Evolutionary conservation across 2,113 vertebrate genomes (phyloP).

Genomic region (Brevimyrus niger): DNA sequence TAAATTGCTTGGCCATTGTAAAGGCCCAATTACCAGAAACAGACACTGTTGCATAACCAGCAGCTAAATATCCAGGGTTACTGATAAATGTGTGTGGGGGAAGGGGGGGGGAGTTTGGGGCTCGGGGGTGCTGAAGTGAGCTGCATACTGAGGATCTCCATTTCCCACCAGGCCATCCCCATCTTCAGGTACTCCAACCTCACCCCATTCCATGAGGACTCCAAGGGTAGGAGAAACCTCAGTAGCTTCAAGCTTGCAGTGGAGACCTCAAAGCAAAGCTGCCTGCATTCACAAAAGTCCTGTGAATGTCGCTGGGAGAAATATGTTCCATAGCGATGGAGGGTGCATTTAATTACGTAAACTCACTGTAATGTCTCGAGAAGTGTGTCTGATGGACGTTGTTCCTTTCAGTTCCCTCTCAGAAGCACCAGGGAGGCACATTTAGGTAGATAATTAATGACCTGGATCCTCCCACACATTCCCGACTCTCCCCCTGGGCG

Average conservation of each 20-base stretch:
- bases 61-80: conserved; percentile 47
- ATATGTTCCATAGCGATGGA: background rate
- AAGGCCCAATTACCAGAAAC: conserved; percentile 58
- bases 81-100: background rate
- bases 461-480: conserved; percentile 24
- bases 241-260: background rate
- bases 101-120: background rate
- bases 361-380: background rate
- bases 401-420: background rate
- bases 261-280: background rate
- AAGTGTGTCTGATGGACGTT: background rate
- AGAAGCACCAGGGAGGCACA: conserved; percentile 19
- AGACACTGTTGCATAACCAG: conserved; percentile 47
- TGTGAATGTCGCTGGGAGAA: background rate
- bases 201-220: background rate
- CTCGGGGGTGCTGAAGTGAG: conserved; percentile 34
- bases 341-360: background rate
- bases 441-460: conserved; percentile 30
- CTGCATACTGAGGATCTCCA: conserved; percentile 12
- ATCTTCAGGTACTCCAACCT: background rate
- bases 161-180: background rate
- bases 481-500: conserved; percentile 33
- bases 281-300: background rate
- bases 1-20: conserved; percentile 52
- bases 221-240: background rate